A percentile compares a stretch with the other conserved stretches of the same genome.
Conservation (phyloP, 37 sponge, comb jelly and placozoan species). For the Mnemiopsis leidyi region DNA sequence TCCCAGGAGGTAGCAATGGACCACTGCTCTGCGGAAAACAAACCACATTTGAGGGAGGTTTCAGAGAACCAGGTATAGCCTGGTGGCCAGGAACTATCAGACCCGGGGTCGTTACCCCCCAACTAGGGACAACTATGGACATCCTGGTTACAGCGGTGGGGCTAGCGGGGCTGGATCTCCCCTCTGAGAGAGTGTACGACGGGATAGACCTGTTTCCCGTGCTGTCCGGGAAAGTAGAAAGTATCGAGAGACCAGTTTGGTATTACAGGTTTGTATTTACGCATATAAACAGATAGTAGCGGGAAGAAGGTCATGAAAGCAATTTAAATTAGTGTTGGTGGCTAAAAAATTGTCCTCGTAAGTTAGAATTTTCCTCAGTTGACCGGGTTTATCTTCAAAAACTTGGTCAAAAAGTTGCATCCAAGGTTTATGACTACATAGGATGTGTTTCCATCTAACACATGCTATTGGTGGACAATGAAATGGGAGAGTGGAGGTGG, state of each 20-base stretch:
- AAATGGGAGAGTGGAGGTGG: no score
- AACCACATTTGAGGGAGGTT: conserved; percentile 82
- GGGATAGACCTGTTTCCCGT: conserved; percentile 30
- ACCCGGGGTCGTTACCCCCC: conserved; percentile 73
- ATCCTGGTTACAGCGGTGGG: conserved; percentile 73
- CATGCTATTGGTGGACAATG: no score
- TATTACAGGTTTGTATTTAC: conserved; percentile 59
- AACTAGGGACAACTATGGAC: conserved; percentile 79
- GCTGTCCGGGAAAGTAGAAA: conserved; percentile 9
- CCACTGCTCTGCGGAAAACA: conserved; percentile 83
- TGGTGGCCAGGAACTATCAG: conserved; percentile 80
- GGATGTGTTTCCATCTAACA: no score
- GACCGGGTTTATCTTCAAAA: no score
- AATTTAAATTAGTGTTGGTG: no score
- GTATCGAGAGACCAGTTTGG: conserved; percentile 17
- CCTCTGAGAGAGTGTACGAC: conserved; percentile 66
- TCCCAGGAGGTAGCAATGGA: conserved; percentile 76
- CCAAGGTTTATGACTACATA: no score
- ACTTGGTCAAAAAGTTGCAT: no score
- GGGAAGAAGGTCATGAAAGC: conserved; percentile 69
- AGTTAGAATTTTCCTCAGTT: no score
- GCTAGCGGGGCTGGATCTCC: conserved; percentile 69
- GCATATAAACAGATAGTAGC: conserved; percentile 84
- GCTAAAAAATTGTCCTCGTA: no score
- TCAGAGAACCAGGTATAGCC: conserved; percentile 80